phyloP scores from a whole-genome alignment of 1,140 invertebrate genomes.

The Paralvinella palmiformis region DNA sequence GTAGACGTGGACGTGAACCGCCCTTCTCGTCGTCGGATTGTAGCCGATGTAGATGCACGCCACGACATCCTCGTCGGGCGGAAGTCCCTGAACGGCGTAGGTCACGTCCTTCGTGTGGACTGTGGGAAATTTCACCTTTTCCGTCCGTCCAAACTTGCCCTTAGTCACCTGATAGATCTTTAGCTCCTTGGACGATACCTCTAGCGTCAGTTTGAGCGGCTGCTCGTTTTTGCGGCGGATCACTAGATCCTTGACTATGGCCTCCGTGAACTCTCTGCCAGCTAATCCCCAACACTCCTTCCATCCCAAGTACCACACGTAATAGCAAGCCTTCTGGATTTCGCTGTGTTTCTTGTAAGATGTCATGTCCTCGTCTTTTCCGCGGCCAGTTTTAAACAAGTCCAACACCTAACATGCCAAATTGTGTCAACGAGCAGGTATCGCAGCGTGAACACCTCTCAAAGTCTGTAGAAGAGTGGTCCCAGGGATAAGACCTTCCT shows the following conservation, averaged over 20 bases:
- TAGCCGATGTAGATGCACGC: conserved; percentile 68
- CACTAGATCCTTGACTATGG: conserved; percentile 76
- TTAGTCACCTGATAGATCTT: conserved; percentile 77
- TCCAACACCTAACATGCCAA: too few relatives aligned
- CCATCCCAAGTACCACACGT: conserved; percentile 95
- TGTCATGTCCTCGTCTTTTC: too few relatives aligned
- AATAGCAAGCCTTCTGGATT: conserved; percentile 92
- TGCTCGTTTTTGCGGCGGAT: conserved; percentile 66
- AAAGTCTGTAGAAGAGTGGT: too few relatives aligned
- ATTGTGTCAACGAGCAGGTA: too few relatives aligned
- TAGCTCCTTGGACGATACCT: conserved; percentile 86
- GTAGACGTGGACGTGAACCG: conserved; percentile 89
- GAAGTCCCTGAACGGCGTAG: conserved; percentile 29
- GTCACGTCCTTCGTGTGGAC: conserved; percentile 41
- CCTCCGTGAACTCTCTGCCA: conserved; percentile 70
- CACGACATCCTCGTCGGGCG: conserved; percentile 62
- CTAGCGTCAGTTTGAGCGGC: conserved; percentile 63
- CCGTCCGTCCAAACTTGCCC: conserved; percentile 31
- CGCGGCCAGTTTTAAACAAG: too few relatives aligned
- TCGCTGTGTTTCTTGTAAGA: too few relatives aligned
- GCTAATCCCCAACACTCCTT: conserved; percentile 85
- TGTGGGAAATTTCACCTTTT: conserved; percentile 39
- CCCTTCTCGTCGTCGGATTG: conserved; percentile 74
- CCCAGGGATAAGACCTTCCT: too few relatives aligned
- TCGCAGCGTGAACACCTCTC: too few relatives aligned